Percentiles rank a stretch among this genome's conserved stretches.
Conservation (phyloP, 2,113 vertebrate species). For the Chunga burmeisteri region DNA sequence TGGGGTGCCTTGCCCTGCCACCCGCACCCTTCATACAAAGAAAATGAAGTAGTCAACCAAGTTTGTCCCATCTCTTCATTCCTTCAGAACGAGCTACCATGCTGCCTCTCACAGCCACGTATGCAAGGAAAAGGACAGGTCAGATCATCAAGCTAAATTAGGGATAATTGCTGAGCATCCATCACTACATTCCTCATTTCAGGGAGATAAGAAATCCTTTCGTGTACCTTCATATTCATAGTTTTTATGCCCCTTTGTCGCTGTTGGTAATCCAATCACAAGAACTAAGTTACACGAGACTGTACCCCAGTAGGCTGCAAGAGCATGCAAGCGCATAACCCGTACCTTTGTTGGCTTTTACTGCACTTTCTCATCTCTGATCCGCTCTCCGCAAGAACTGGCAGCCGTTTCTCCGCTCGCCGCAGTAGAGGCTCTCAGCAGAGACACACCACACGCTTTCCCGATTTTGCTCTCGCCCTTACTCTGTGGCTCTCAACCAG, state of each 20-base stretch:
- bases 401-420: neutral
- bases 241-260: neutral
- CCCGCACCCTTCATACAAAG: neutral
- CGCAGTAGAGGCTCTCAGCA: neutral
- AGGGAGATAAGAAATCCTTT: neutral
- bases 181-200: neutral
- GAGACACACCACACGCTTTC: constrained; percentile 2
- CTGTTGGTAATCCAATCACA: neutral
- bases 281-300: neutral
- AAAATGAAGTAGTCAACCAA: neutral
- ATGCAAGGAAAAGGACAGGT: neutral
- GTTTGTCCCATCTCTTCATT: neutral
- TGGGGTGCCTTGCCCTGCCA: neutral
- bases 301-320: neutral
- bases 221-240: neutral
- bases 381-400: neutral
- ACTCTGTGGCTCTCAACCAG: neutral
- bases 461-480: neutral
- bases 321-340: neutral
- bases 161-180: neutral
- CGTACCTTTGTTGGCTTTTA: neutral
- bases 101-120: neutral
- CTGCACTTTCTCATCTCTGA: neutral
- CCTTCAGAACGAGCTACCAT: neutral
- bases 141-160: neutral